Conservation (phyloP, 2,113 vertebrate genomes). For the Myiagra hebetior region DNA sequence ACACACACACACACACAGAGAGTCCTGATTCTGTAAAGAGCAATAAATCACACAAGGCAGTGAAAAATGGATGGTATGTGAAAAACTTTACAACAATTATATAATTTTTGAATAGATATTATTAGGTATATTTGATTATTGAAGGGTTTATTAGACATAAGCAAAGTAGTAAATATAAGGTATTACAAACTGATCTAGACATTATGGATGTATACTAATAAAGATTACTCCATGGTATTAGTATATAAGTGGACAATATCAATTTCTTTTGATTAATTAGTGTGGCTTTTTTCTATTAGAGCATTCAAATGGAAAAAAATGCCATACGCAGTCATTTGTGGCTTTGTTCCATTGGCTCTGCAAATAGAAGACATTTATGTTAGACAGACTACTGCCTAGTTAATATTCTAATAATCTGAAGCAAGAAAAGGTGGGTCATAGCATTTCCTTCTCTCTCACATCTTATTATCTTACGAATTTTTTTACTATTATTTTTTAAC, state of each 20-base stretch:
- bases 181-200: background rate
- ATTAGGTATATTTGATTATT: background rate
- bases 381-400: slow-evolving; percentile 46
- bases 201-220: background rate
- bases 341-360: slow-evolving; percentile 78
- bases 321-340: slow-evolving; percentile 92
- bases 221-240: background rate
- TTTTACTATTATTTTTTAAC: background rate
- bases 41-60: background rate
- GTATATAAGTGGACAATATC: background rate
- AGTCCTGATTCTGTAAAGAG: background rate
- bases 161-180: background rate
- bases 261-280: background rate
- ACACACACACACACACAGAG: fast-evolving
- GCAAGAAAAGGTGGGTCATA: background rate
- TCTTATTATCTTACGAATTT: background rate
- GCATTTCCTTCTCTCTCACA: background rate
- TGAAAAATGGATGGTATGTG: background rate
- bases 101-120: background rate
- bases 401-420: background rate
- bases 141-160: background rate
- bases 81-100: background rate
- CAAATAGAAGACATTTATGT: slow-evolving; percentile 75
- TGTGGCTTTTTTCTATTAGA: background rate
- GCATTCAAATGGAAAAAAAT: slow-evolving; percentile 38